Percentiles rank a stretch among this genome's conserved stretches.
Evolutionary conservation across 2,113 vertebrate genomes (phyloP).

Genomic region (Thryonomys swinderianus): DNA sequence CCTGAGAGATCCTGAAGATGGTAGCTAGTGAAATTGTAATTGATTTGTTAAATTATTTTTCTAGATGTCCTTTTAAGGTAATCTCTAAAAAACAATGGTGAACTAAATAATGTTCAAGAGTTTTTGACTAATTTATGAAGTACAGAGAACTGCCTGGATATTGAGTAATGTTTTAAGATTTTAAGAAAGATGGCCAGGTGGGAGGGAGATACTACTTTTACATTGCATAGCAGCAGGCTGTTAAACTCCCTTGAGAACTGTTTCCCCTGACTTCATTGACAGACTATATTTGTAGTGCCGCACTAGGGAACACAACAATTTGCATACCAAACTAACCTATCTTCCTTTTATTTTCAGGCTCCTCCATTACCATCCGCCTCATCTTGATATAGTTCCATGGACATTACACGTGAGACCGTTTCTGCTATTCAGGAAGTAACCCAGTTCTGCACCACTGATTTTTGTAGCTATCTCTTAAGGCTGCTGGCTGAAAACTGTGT

Average conservation of each 20-base stretch:
- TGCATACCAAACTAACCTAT: slow-evolving; percentile 75
- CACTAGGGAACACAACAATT: slow-evolving; percentile 64
- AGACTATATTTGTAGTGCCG: slow-evolving; percentile 29
- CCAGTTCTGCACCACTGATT: slow-evolving; percentile 95
- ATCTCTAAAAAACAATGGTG: neutral
- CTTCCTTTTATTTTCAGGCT: slow-evolving; percentile 89
- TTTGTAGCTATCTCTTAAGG: slow-evolving; percentile 97
- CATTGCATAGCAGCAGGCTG: neutral
- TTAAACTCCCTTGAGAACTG: slow-evolving; percentile 45
- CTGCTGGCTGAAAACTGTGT: slow-evolving; percentile 99
- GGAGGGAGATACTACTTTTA: neutral
- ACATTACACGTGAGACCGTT: slow-evolving; percentile 91
- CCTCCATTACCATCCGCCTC: slow-evolving; percentile 97
- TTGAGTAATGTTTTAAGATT: neutral
- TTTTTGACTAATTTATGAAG: neutral
- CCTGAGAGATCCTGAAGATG: slow-evolving; percentile 30
- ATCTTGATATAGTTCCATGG: slow-evolving; percentile 95
- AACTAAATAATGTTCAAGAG: slow-evolving; percentile 40
- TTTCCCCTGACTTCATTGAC: slow-evolving; percentile 58
- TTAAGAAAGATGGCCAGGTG: neutral
- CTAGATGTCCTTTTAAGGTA: neutral
- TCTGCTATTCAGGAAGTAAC: slow-evolving; percentile 99
- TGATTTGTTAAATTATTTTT: slow-evolving; percentile 55
- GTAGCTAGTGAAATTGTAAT: slow-evolving; percentile 40
- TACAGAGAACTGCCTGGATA: neutral